Evolutionary conservation across 2,888 invertebrate species (phyloP).

Genomic region (Cerastis rubricosa): DNA sequence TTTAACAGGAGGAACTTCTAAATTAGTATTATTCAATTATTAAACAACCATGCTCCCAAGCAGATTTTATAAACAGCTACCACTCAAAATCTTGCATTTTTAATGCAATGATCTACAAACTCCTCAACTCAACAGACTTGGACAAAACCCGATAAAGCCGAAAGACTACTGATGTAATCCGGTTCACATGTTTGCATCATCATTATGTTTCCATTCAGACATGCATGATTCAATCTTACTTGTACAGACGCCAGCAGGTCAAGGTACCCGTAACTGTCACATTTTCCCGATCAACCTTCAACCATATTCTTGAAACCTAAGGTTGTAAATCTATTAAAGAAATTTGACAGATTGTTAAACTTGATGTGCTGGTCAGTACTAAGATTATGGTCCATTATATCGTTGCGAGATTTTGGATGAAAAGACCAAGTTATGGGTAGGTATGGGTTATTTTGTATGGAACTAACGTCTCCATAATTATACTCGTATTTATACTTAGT

Average conservation of each 20-base stretch:
- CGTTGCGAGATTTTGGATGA: neutral
- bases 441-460: too few species aligned
- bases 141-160: conserved; percentile 19
- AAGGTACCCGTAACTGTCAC: too few species aligned
- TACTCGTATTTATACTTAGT: too few species aligned
- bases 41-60: neutral
- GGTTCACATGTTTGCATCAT: conserved; percentile 12
- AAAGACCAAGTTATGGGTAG: neutral
- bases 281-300: too few species aligned
- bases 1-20: neutral
- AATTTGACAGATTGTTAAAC: too few species aligned
- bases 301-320: too few species aligned
- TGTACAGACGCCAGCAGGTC: neutral
- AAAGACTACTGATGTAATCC: conserved; percentile 32
- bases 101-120: neutral
- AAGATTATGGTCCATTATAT: neutral
- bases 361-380: too few species aligned
- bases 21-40: neutral
- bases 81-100: neutral
- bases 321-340: too few species aligned
- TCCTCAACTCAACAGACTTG: conserved; percentile 3
- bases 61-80: neutral
- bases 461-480: neutral
- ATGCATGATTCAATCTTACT: conserved; percentile 16
- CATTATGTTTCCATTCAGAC: neutral